phyloP scores from a whole-genome alignment of 2,888 invertebrate genomes.

The Cryptocephalus primarius region DNA sequence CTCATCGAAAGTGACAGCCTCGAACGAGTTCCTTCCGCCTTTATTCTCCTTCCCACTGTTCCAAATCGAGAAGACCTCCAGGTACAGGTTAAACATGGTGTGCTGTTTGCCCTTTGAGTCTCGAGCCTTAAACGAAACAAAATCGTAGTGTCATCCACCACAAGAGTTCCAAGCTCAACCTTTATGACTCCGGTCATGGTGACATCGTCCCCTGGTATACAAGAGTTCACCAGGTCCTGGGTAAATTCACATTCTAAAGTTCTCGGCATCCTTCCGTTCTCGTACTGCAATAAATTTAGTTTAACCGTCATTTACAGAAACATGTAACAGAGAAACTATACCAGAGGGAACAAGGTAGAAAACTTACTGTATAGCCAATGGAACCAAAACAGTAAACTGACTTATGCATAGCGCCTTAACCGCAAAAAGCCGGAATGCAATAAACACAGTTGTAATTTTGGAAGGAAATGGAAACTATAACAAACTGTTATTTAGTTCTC shows the following conservation, averaged over 20 bases:
- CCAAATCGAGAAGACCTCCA: conserved; percentile 68
- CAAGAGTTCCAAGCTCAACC: conserved; percentile 31
- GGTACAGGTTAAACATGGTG: conserved; percentile 57
- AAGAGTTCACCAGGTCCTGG: conserved; percentile 71
- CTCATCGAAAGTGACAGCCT: conserved; percentile 51
- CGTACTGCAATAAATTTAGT: conserved; percentile 39
- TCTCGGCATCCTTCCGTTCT: conserved; percentile 61
- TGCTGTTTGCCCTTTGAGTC: conserved; percentile 45
- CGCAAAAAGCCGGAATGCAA: no score
- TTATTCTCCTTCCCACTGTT: conserved; percentile 59
- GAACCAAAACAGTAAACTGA: no score
- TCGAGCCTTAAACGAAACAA: conserved; percentile 38
- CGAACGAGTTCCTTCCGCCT: conserved; percentile 22
- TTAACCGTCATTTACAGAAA: not conserved
- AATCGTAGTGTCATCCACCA: no score
- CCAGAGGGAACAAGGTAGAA: no score
- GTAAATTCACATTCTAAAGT: conserved; percentile 78
- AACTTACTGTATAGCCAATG: no score
- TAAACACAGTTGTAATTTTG: no score
- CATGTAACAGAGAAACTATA: no score
- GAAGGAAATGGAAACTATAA: no score
- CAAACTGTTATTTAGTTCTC: no score
- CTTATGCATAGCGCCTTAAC: no score
- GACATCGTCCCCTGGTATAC: conserved; percentile 81
- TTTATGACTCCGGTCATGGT: conserved; percentile 80